These are phyloP conservation scores for Xylocampa areola DNA, from an alignment of 2,888 invertebrate genomes.

Conservation along the genomic window DNA sequence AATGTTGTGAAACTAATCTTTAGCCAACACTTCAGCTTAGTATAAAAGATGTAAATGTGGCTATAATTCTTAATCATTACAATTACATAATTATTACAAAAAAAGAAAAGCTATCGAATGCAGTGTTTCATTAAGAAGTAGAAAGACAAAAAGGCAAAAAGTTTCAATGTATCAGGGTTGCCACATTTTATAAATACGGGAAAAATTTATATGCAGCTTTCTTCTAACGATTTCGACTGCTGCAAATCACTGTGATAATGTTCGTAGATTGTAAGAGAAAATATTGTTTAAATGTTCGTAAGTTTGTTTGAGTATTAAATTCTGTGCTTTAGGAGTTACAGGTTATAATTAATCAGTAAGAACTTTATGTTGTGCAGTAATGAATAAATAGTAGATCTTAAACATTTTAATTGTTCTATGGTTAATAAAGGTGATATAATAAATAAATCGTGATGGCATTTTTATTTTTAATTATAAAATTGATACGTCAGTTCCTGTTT, in stretches of 20 bases:
- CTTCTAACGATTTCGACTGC: conserved; percentile 33
- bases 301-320: conserved; percentile 37
- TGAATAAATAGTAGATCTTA: conserved; percentile 34
- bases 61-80: conserved; percentile 9
- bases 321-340: conserved; percentile 42
- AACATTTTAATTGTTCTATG: conserved; percentile 25
- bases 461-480: too few relatives aligned
- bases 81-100: too few relatives aligned
- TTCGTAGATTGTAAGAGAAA: conserved; percentile 59
- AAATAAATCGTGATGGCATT: conserved; percentile 11
- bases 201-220: conserved; percentile 37
- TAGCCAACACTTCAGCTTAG: conserved; percentile 11
- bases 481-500: too few relatives aligned
- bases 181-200: conserved; percentile 15
- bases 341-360: conserved; percentile 19
- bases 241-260: conserved; percentile 66
- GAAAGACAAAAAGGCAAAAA: too few relatives aligned
- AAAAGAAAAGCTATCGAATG: too few relatives aligned
- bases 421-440: conserved; percentile 54
- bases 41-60: conserved; percentile 24
- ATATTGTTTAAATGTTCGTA: conserved; percentile 33
- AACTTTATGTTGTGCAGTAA: conserved; percentile 26
- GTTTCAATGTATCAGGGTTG: conserved; percentile 1
- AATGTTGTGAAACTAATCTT: too few relatives aligned
- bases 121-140: too few relatives aligned